These are phyloP conservation scores for Orchesella flavescens DNA, from an alignment of 2,888 invertebrate species.

Conservation along the genomic window DNA sequence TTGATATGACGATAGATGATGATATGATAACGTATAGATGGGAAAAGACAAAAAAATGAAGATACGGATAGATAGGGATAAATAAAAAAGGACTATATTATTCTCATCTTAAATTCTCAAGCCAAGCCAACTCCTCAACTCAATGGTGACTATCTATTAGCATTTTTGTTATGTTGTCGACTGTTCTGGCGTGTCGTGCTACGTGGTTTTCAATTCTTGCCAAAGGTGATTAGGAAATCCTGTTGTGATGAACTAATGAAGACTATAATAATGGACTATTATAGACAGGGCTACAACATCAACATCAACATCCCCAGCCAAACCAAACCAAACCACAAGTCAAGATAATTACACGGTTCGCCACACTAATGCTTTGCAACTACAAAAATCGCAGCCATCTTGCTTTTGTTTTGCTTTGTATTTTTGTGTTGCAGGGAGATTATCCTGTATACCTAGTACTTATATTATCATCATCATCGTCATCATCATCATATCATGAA, in stretches of 20 bases:
- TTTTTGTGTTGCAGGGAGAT: not conserved
- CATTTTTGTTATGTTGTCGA: no score
- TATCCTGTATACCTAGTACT: no score
- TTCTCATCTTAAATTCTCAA: no score
- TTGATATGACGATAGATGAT: not conserved
- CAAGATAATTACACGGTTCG: constrained; percentile 63
- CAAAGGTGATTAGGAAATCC: constrained; percentile 64
- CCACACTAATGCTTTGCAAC: constrained; percentile 39
- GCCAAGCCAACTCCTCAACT: no score
- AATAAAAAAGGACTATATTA: constrained; percentile 21
- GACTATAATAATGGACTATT: constrained; percentile 56
- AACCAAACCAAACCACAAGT: no score
- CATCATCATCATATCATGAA: constrained; percentile 31
- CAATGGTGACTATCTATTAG: no score
- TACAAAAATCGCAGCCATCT: constrained; percentile 56
- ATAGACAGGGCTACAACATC: constrained; percentile 51
- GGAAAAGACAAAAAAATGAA: constrained; percentile 15
- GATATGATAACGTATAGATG: not conserved
- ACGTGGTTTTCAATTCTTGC: constrained; percentile 42
- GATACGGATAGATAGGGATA: not conserved
- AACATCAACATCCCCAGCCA: no score
- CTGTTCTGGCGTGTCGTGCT: no score
- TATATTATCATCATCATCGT: no score
- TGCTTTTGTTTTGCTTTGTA: constrained; percentile 19
- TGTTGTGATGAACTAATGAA: constrained; percentile 61